Evolutionary conservation across 2,888 invertebrate genomes (phyloP), one percentile per base, ranked within the genome.

Genomic region (Oscheius onirici): DNA sequence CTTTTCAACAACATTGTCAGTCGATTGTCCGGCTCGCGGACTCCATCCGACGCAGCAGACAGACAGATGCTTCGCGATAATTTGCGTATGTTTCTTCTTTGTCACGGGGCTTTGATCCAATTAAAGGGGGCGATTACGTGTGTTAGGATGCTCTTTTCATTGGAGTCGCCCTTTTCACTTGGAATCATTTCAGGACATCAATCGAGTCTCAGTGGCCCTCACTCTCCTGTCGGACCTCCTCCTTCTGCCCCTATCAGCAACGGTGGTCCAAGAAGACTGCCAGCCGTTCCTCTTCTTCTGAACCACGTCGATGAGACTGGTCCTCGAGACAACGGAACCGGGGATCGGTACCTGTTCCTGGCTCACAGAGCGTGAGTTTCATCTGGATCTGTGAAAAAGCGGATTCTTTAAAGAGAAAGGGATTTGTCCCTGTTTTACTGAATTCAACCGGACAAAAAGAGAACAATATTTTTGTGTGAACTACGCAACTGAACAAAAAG

Each of bases 1-100:
- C 81, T 86, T 24, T 86, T 86, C 81, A 86, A 86, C 82, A 87
- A 86, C 71, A 77, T 86, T 57, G 86, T 85, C 26, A 79, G 82
- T 69, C 84, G 83, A 17, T 71, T 86, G n/a, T 79, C 80, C 13
- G 76, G 76, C 49, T 72, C 71, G 3, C 49, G 73, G 43, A 73
- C 76, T 20, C 80, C 78, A 26, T 73, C 76, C 2, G 70, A 71
- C 54, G 66, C 66, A 1, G 66, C 66, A 8, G 66, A 66, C 22
- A 34, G 34, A 40, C 63, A 63, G 34, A 49, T 63, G 49, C 49
- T 63, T 24, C 46, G 63, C n/a, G 63, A 63, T 17, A 66, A 52
- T 54, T 34, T 55, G 17, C 66, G 66, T 66, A 34, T 52, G 66
- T 54, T 54, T 40, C 24, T 58, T 17, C 6, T 46, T 3, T 20